Percentiles rank a stretch among this genome's conserved stretches.
phyloP scores from a whole-genome alignment of 2,888 invertebrate species.

The Drosophila maculinotata region DNA sequence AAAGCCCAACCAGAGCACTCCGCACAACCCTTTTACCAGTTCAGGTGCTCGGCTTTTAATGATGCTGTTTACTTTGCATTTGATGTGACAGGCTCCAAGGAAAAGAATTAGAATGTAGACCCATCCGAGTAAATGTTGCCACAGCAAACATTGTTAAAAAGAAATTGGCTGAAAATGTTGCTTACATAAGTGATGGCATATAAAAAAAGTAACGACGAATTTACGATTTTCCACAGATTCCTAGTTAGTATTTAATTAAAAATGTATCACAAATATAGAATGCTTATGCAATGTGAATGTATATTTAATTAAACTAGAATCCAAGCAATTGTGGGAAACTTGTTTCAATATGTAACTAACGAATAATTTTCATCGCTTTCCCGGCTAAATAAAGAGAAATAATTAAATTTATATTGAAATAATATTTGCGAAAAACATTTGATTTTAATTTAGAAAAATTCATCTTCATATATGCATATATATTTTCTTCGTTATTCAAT shows the following conservation, averaged over 20 bases:
- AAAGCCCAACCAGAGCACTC: constrained; percentile 1
- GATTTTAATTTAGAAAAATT: neutral
- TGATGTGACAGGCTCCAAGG: constrained; percentile 50
- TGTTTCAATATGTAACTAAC: constrained; percentile 3
- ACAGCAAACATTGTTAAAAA: constrained; percentile 43
- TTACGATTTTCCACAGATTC: neutral
- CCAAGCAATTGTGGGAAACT: neutral
- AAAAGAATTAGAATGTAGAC: constrained; percentile 43
- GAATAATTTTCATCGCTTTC: neutral
- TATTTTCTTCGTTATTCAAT: constrained; percentile 12
- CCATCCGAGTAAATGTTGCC: constrained; percentile 47
- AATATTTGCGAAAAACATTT: neutral
- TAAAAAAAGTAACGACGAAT: constrained; percentile 5
- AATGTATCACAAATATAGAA: neutral
- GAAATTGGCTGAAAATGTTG: constrained; percentile 44
- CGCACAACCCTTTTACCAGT: constrained; percentile 15
- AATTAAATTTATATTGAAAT: constrained; percentile 3
- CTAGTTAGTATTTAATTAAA: constrained; percentile 26
- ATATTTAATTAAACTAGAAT: neutral
- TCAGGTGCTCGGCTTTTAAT: constrained; percentile 57
- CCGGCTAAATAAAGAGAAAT: neutral
- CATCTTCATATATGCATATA: neutral
- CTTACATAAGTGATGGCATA: constrained; percentile 30
- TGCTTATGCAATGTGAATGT: too few species aligned
- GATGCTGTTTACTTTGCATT: constrained; percentile 72